Evolutionary conservation across 2,888 invertebrate genomes (phyloP).

Genomic region (Drosophila longiperda): DNA sequence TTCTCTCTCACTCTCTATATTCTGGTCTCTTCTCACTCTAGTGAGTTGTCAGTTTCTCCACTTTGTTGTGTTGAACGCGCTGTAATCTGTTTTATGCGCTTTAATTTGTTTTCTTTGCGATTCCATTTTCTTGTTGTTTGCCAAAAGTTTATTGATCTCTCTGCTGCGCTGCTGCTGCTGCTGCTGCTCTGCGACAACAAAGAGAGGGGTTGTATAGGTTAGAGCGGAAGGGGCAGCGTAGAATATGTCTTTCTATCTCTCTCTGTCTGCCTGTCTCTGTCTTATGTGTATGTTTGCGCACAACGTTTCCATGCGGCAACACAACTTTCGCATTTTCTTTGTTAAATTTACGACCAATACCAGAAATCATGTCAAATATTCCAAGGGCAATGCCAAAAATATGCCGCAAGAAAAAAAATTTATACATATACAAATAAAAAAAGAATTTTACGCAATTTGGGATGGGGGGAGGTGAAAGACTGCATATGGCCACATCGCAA

Average conservation of each 20-base stretch:
- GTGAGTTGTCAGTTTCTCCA: constrained; percentile 53
- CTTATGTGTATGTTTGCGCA: not conserved
- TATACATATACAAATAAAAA: constrained; percentile 24
- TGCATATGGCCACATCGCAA: constrained; percentile 58
- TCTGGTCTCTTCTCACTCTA: constrained; percentile 43
- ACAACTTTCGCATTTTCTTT: constrained; percentile 63
- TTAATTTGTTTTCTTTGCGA: constrained; percentile 74
- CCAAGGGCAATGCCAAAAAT: constrained; percentile 77
- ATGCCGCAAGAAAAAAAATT: constrained; percentile 36
- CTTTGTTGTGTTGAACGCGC: constrained; percentile 44
- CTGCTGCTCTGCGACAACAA: constrained; percentile 42
- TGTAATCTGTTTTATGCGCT: constrained; percentile 71
- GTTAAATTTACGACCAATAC: constrained; percentile 57
- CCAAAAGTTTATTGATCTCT: constrained; percentile 79
- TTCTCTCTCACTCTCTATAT: constrained; percentile 8
- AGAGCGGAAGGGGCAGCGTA: not conserved
- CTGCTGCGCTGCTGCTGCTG: constrained; percentile 35
- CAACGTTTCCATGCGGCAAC: constrained; percentile 28
- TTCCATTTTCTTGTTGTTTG: constrained; percentile 78
- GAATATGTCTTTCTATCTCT: constrained; percentile 18
- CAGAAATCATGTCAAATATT: constrained; percentile 73
- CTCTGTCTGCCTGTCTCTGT: not conserved
- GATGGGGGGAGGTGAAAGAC: constrained; percentile 37
- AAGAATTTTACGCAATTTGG: constrained; percentile 55
- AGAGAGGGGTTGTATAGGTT: not conserved